A percentile compares a stretch with the other conserved stretches of the same genome.
Evolutionary conservation across 1,140 invertebrate genomes (phyloP).

Genomic region (Telenomus remus): DNA sequence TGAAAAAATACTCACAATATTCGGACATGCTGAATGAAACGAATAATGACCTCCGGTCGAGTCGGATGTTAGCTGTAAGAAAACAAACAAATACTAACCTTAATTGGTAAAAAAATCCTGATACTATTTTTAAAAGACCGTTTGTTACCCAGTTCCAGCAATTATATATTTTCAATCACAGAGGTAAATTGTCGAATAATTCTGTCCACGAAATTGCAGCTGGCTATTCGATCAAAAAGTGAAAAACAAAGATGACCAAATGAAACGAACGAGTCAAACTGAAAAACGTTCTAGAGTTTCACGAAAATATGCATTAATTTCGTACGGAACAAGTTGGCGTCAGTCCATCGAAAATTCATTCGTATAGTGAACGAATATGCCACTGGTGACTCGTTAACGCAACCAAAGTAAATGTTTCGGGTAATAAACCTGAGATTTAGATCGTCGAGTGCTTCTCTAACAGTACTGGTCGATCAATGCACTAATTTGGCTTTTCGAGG

Average conservation of each 20-base stretch:
- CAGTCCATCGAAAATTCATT: conserved; percentile 70
- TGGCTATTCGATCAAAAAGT: conserved; percentile 45
- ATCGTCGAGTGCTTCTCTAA: conserved; percentile 64
- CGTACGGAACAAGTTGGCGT: conserved; percentile 63
- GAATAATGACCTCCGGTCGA: conserved; percentile 19
- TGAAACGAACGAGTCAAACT: conserved; percentile 58
- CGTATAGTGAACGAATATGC: conserved; percentile 59
- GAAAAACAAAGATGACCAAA: conserved; percentile 45
- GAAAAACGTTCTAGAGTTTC: conserved; percentile 64
- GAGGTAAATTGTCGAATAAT: conserved; percentile 37
- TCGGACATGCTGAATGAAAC: conserved; percentile 16
- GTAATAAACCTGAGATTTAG: conserved; percentile 70
- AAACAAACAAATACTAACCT: conserved; percentile 24
- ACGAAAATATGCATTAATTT: conserved; percentile 71
- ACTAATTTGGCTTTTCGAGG: conserved; percentile 61
- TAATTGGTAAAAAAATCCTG: not conserved
- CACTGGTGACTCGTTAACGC: conserved; percentile 55
- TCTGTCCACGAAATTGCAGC: conserved; percentile 24
- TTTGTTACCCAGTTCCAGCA: not conserved
- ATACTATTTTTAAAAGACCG: not conserved
- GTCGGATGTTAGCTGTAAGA: conserved; percentile 13
- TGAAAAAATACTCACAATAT: conserved; percentile 27
- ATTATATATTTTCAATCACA: conserved; percentile 18
- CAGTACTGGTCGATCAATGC: conserved; percentile 62
- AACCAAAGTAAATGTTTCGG: conserved; percentile 71